These are phyloP conservation scores for Coreoperca whiteheadi DNA, from an alignment of 2,113 vertebrate species.

Conservation along the genomic window DNA sequence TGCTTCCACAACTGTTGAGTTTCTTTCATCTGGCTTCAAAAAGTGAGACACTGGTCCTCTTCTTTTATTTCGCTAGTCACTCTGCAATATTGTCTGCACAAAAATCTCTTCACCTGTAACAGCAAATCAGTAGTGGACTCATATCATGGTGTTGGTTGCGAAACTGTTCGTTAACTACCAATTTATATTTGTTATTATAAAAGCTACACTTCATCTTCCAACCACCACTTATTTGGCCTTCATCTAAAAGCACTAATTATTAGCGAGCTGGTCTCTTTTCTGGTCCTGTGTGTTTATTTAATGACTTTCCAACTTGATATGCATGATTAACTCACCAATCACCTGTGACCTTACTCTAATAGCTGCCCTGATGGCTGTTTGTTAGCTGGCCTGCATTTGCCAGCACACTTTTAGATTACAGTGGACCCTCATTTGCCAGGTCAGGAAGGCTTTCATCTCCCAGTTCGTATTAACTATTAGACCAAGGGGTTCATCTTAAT, in stretches of 20 bases:
- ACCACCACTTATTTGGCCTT: constrained; percentile 22
- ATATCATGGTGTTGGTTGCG: neutral
- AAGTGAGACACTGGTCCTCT: neutral
- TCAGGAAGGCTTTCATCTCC: constrained; percentile 31
- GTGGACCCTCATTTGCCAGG: constrained; percentile 6
- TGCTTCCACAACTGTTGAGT: neutral
- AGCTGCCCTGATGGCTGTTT: constrained; percentile 4
- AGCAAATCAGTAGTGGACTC: neutral
- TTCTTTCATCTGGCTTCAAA: neutral
- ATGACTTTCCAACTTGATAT: constrained; percentile 21
- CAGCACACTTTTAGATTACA: constrained; percentile 7
- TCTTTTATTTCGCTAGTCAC: neutral
- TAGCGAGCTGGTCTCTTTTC: constrained; percentile 5
- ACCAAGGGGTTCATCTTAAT: constrained; percentile 14
- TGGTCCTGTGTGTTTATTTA: constrained; percentile 20
- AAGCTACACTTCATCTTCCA: neutral
- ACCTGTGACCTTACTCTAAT: constrained; percentile 26
- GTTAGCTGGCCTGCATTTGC: neutral
- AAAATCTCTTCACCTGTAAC: neutral
- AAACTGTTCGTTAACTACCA: neutral
- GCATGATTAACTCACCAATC: constrained; percentile 42
- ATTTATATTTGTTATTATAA: neutral
- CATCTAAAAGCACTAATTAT: neutral
- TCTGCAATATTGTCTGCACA: neutral
- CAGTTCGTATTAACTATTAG: constrained; percentile 15